Percentiles rank a stretch among this genome's conserved stretches.
Conservation (phyloP, 1,140 invertebrate genomes). For the Microplitis mediator region DNA sequence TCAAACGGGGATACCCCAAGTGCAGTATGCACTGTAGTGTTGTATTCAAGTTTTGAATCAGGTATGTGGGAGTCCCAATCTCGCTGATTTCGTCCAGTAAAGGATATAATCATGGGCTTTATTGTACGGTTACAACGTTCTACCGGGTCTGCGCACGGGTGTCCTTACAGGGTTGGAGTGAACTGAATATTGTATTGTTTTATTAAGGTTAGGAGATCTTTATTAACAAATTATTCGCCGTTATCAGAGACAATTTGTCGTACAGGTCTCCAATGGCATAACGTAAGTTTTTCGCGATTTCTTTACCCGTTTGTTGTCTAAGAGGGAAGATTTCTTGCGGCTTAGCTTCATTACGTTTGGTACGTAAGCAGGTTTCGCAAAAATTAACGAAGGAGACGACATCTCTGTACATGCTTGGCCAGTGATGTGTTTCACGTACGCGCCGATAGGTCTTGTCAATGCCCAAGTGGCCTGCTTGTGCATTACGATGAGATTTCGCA, state of each 20-base stretch:
- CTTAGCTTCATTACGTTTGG: too few relatives aligned
- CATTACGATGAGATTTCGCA: too few relatives aligned
- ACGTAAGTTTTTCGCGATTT: too few relatives aligned
- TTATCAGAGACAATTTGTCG: conserved; percentile 48
- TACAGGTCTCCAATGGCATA: conserved; percentile 45
- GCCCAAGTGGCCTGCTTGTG: too few relatives aligned
- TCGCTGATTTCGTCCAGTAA: conserved; percentile 37
- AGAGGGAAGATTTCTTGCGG: too few relatives aligned
- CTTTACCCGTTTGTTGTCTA: too few relatives aligned
- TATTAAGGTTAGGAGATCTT: not conserved
- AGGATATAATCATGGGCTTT: conserved; percentile 29
- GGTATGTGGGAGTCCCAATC: conserved; percentile 46
- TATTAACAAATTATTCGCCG: conserved; percentile 29
- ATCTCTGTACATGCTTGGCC: too few relatives aligned
- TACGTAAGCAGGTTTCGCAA: too few relatives aligned
- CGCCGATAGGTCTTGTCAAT: too few relatives aligned
- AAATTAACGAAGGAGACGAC: too few relatives aligned
- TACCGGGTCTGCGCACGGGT: conserved; percentile 13
- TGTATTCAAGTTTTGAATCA: not conserved
- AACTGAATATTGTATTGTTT: not conserved
- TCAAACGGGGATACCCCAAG: not conserved
- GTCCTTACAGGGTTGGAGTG: not conserved
- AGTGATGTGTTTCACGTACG: too few relatives aligned
- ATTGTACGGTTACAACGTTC: not conserved
- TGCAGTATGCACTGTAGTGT: not conserved